Base-by-base conservation (phyloP, 2,113 vertebrate genomes). In the Myiagra hebetior region DNA sequence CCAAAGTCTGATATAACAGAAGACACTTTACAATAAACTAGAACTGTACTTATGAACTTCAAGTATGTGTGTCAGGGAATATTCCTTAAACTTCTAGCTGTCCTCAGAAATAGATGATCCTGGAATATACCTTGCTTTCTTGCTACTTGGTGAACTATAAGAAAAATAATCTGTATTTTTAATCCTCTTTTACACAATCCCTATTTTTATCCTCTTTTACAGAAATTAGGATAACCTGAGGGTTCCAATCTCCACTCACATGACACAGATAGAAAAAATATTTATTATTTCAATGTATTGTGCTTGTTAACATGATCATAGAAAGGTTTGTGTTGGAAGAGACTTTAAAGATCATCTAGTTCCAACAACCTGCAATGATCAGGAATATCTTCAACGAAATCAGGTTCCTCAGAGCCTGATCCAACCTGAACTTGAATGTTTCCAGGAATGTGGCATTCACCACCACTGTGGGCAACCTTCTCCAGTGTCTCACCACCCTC, bases 401-500 rank as follows among this genome's bases (percentile, higher is more conserved):
- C n/a, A 57, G 23, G 33, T 26, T 65, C 8, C 13, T 55, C 30
- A 56, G 33, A 50, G 24, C 12, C 17, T 1, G 0, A 1, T 56
- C 28, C 47, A 79, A 13, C 7, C 5, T 49, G 27, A 30, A 13
- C 17, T n/a, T 39, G 16, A 68, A 44, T 8, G 6, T 31, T 74
- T 50, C 35, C 35, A 79, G 53, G 10, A 13, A 68, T 39, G 20
- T 10, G 11, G 7, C 14, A 39, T 46, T 52, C 23, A 44, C 10
- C 9, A 27, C 28, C 33, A 30, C 6, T 39, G 12, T 35, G 33
- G 53, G 9, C 4, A 62, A 17, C 33, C 6, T 44, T 5, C 57
- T 44, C 23, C 79, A 31, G 17, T 50, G 24, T 68, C 39, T 68
- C 37, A 44, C 8, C 14, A 67, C 2, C 9, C 9, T n/a, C 17